Evolutionary conservation across 2,888 invertebrate species (phyloP), one percentile per base, ranked within the genome.

Genomic region (Lasioglossum lativentre): DNA sequence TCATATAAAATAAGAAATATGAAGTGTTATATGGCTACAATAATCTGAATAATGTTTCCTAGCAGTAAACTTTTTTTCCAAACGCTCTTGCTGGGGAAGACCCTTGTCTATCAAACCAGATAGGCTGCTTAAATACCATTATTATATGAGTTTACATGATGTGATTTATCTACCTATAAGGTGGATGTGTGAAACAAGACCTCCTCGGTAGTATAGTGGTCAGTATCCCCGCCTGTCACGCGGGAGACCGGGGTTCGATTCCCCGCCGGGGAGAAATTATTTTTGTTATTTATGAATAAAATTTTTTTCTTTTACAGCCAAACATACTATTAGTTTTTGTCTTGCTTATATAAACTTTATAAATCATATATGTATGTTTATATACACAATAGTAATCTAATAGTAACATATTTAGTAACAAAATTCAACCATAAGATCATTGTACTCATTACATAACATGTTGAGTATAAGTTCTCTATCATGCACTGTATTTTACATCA

Each of bases 171-270:
- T 56, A 56, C 10, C 10, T n/a, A 2, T 10, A 56, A 56, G 4
- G n/a, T 56, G 56, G 56, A 56, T 56, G 56, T n/a, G 56, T n/a
- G n/a, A n/a, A n/a, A 56, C 56, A 63, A 14, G 14, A 2, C 8
- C 8, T 66, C 66, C 66, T 66, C 66, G 66, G 34, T 66, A 63
- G n/a, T 56, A 30, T 77, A 42, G 38, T 27, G 34, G 66, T 66
- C 34, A 66, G 66, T 66, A 66, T 66, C 66, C 66, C 66, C 66
- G 66, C 66, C 66, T 38, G 66, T 66, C 66, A 66, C 66, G 66
- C 66, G 66, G 66, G 66, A 66, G 66, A 66, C 66, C 66, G 66
- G 66, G 66, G 66, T 66, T 66, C 66, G 66, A 66, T 23, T 66
- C 66, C 66, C 63, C 63, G 63, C 5, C 63, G 63, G 63, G 63